Conservation (phyloP, 2,113 vertebrate species). For the Mesoclemmys tuberculata region DNA sequence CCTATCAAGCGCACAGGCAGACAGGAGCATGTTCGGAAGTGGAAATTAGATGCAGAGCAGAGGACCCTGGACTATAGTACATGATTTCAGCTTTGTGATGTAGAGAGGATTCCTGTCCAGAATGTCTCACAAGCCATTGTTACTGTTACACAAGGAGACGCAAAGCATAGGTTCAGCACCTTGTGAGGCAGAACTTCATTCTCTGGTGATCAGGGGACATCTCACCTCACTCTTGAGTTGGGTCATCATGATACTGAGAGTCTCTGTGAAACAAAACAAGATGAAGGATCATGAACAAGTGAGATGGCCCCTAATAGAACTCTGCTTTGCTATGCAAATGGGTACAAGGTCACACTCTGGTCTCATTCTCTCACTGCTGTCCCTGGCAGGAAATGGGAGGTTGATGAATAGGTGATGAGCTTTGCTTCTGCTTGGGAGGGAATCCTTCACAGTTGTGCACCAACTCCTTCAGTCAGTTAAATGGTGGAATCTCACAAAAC, state of each 20-base stretch:
- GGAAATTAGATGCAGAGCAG: conserved; percentile 66
- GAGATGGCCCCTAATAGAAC: background rate
- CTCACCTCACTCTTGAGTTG: background rate
- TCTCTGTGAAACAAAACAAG: background rate
- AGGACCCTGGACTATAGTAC: conserved; percentile 54
- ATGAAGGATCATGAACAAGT: background rate
- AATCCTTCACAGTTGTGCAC: background rate
- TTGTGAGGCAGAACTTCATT: background rate
- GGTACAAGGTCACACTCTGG: background rate
- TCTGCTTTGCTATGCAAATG: background rate
- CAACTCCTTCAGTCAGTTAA: background rate
- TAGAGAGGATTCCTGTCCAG: conserved; percentile 59
- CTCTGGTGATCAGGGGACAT: background rate
- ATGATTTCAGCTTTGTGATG: conserved; percentile 60
- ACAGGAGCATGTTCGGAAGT: conserved; percentile 11
- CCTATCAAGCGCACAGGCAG: background rate
- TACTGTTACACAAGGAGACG: conserved; percentile 32
- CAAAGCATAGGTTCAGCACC: background rate
- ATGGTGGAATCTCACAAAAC: background rate
- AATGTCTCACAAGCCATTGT: conserved; percentile 26
- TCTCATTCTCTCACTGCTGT: background rate
- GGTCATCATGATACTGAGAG: background rate
- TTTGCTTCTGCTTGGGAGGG: background rate
- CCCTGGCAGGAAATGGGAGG: background rate
- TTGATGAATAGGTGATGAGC: background rate